Evolutionary conservation across 2,113 vertebrate genomes (phyloP), one percentile per base, ranked within the genome.

Genomic region (Lota lota): DNA sequence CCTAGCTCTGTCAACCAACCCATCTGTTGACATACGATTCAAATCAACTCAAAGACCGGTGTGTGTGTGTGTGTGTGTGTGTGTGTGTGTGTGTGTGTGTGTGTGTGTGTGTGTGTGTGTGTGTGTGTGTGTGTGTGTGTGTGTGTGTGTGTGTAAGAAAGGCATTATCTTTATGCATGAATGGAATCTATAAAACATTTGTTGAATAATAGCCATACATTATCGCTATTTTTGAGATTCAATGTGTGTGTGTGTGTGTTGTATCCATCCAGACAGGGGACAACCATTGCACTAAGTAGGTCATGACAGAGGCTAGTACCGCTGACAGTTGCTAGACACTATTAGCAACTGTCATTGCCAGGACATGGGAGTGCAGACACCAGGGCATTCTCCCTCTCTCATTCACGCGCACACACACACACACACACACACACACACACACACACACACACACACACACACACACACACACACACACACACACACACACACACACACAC

Each of bases 291-390:
- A 47, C 61, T 83, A 85, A 87, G 80, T 81, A 85, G 90, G 91
- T 90, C 88, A 81, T 77, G 82, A 86, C 87, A 84, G 86, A 85
- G 89, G 88, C 90, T 86, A 89, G 86, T 82, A 68, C 77, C 69
- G 87, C 80, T 77, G 82, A 86, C 87, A 84, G 86, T 85, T 89
- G 88, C 91, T 86, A 89, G 86, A 68, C 77, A 68, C 87, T 79
- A 91, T 92, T 88, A 90, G 88, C 56, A 74, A 79, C 88, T 90
- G 91, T 90, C 90, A 90, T 40, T 59, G 63, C 53, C 63, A 63
- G 73, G 78, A 92, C 83, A 86, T 80, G 80, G 69, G 80, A 69
- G 82, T 60, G 79, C 84, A 80, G 78, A 80, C 72, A 76, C 67
- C 78, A 63, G 79, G 83, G 80, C 83, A 83, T 77, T 63, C 67